Base-by-base conservation (phyloP, 2,888 invertebrate genomes). In the Alitta virens region DNA sequence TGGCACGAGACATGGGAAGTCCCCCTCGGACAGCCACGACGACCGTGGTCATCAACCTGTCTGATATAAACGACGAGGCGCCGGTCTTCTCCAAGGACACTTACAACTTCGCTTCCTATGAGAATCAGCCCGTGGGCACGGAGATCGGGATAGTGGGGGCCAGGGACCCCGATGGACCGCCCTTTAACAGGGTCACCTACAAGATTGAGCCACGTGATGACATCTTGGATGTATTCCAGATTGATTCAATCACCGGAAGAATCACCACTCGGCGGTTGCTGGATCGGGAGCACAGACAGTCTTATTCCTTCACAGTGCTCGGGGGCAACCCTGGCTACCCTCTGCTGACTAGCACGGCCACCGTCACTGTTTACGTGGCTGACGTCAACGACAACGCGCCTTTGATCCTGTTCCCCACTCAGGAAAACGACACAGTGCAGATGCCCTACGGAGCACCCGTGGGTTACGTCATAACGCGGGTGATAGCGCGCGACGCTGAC, bases 161-260 rank as follows among this genome's bases (percentile, higher is more conserved):
- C 23, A 42, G 27, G 0, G 70, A 70, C 53, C 21, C 50, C 0
- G 70, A 70, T 46, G 38, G 56, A 1, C 52, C 62, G 26, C 65
- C 67, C 5, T 61, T 59, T 51, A 58, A 65, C 51, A 42, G 21
- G n/a, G 56, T 70, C 57, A 25, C 33, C 9, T 70, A 55, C 58
- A 40, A 50, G 23, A 43, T 68, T 40, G 60, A 60, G 27, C 43
- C 46, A 2, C 40, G 38, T n/a, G 33, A 38, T 21, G 54, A 42
- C 16, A 25, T 60, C 43, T 25, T 56, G 68, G 91, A 91, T 75
- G 85, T 90, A 85, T 94, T 97, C 78, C 87, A 89, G 2, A 90
- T 97, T 58, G 93, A 96, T 78, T 84, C 91, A 0, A 86, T 89
- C 57, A 88, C 90, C 0, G 97, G 96, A 0, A 86, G 90, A 14